Evolutionary conservation across 1,140 invertebrate genomes (phyloP), one percentile per base, ranked within the genome.

Genomic region (Lineus longissimus): DNA sequence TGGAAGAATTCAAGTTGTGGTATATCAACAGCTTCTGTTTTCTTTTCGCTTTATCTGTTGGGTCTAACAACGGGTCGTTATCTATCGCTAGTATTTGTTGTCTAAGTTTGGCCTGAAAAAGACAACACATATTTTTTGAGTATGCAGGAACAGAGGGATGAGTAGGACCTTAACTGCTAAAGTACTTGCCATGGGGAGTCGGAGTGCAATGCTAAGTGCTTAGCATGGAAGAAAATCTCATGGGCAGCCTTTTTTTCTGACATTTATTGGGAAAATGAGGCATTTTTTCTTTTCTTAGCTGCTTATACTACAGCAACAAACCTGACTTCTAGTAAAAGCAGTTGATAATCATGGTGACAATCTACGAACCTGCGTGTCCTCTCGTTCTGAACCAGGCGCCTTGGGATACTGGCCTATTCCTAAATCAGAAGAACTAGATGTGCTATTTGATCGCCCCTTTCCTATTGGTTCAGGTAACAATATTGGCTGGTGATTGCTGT

Each of bases 11-110:
- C 19, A 76, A 40, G 67, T 82, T 85, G 73, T 86, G 86, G 19
- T 86, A 80, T n/a, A 51, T 23, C 67, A 88, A 78, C n/a, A 89
- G 70, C 69, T 84, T 86, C 73, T 89, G 88, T 80, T 90, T 91
- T 70, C 87, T 84, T 76, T 90, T 88, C 68, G 86, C 84, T 73
- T 89, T 88, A 79, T 91, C 89, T 71, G 84, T 73, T 51, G 84
- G 75, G 68, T 87, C 87, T 76, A 90, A 81, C 36, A 84, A 78
- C 30, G 85, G 84, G 81, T 90, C 88, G 75, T 84, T 87, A 47
- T 90, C 89, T 72, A 90, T 87, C 43, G 87, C 85, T 73, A 88
- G 77, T 64, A 90, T 83, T 81, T 90, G 87, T 74, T 89, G 88
- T 57, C 86, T 84, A 70, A 89, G 80, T 68, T 75, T 79, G 15